Evolutionary conservation across 2,888 invertebrate genomes (phyloP).

Genomic region (Silvanus unidentatus): DNA sequence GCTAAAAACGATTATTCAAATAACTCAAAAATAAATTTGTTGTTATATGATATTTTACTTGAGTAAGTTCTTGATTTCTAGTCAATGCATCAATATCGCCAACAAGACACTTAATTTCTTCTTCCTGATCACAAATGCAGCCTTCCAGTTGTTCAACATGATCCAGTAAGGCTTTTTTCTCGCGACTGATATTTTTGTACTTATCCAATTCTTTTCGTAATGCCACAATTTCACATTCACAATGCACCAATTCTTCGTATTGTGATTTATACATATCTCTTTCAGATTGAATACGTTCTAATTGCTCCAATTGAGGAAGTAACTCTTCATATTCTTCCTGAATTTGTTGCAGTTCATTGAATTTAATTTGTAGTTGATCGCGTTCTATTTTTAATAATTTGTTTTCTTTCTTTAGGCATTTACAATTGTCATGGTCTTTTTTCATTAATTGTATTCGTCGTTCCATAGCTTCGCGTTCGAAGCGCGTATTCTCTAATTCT

Average conservation of each 20-base stretch:
- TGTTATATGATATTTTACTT: neutral
- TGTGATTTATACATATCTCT: constrained; percentile 38
- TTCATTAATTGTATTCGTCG: constrained; percentile 23
- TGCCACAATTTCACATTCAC: constrained; percentile 3
- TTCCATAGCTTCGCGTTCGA: constrained; percentile 25
- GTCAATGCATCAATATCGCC: constrained; percentile 49
- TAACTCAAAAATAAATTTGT: too few species aligned
- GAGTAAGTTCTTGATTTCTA: constrained; percentile 1
- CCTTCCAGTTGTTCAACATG: constrained; percentile 53
- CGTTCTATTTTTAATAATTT: constrained; percentile 39
- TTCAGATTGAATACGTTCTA: constrained; percentile 36
- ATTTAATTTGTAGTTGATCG: constrained; percentile 31
- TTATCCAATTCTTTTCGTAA: constrained; percentile 32
- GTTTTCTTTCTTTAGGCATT: constrained; percentile 30
- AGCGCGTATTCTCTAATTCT: constrained; percentile 22
- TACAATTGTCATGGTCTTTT: constrained; percentile 23
- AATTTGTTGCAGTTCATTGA: constrained; percentile 33
- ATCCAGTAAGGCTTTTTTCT: constrained; percentile 48
- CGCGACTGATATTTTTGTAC: constrained; percentile 38
- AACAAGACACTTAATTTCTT: constrained; percentile 52
- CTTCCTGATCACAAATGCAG: constrained; percentile 52
- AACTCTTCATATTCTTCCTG: constrained; percentile 35
- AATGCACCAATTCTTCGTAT: constrained; percentile 28
- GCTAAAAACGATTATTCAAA: neutral
- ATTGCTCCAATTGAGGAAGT: constrained; percentile 27